Conservation (phyloP, 2,888 invertebrate genomes). For the Chrysolina americana region DNA sequence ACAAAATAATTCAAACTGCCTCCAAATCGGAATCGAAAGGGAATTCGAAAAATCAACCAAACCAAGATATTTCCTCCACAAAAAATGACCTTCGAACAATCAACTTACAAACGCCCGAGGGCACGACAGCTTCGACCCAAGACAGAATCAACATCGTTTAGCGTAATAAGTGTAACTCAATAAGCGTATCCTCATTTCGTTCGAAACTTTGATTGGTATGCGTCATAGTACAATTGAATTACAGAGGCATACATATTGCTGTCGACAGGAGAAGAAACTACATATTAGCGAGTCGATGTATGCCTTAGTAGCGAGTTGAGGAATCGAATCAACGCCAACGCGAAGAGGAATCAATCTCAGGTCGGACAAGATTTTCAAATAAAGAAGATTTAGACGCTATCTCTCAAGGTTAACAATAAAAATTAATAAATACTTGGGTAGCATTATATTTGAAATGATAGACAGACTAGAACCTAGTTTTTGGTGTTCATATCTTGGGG, state of each 20-base stretch:
- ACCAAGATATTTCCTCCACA: too few relatives aligned
- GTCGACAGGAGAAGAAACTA: background rate
- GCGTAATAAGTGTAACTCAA: background rate
- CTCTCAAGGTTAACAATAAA: too few relatives aligned
- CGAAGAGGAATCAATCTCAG: background rate
- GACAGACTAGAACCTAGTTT: too few relatives aligned
- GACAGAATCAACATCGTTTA: background rate
- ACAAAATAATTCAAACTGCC: too few relatives aligned
- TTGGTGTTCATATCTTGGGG: too few relatives aligned
- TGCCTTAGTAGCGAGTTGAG: background rate
- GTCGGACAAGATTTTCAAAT: too few relatives aligned
- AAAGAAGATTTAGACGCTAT: too few relatives aligned
- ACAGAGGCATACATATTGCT: background rate
- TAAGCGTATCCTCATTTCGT: background rate
- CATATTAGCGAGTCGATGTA: background rate
- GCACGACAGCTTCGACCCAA: background rate
- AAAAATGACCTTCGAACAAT: background rate
- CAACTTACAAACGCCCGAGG: background rate
- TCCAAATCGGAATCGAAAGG: too few relatives aligned
- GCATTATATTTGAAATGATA: too few relatives aligned
- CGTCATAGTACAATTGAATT: background rate
- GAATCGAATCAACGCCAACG: background rate
- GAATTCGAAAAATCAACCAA: too few relatives aligned
- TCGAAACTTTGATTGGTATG: background rate
- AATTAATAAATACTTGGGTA: too few relatives aligned